These are phyloP conservation scores for Phyllotreta striolata DNA, from an alignment of 2,888 invertebrate species.

Conservation along the genomic window DNA sequence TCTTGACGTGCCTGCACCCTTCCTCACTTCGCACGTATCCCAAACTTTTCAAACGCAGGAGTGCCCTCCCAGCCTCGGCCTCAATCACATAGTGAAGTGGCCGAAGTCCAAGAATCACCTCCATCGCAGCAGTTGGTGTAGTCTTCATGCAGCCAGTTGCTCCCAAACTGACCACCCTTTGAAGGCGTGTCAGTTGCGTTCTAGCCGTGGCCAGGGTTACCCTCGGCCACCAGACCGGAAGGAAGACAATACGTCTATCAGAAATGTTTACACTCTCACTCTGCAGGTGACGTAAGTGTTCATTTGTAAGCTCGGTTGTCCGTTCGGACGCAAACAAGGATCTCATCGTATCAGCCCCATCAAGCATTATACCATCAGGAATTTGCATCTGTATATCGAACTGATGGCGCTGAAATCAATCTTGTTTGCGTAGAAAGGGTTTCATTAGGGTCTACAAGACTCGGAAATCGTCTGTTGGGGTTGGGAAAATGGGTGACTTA, in stretches of 20 bases:
- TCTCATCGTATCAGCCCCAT: neutral
- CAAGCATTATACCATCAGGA: slow-evolving; percentile 12
- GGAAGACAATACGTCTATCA: neutral
- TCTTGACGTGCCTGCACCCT: too few relatives aligned
- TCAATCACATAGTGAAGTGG: too few relatives aligned
- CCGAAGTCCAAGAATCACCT: too few relatives aligned
- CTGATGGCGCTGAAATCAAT: slow-evolving; percentile 24
- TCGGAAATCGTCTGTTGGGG: slow-evolving; percentile 2
- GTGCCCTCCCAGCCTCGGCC: too few relatives aligned
- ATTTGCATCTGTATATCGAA: slow-evolving; percentile 15
- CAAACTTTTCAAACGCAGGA: too few relatives aligned
- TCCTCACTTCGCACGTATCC: too few relatives aligned
- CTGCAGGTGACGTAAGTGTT: slow-evolving; percentile 25
- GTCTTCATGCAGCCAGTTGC: too few relatives aligned
- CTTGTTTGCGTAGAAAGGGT: slow-evolving; percentile 27
- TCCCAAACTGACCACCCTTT: too few relatives aligned
- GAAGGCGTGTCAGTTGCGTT: too few relatives aligned
- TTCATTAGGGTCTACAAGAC: slow-evolving; percentile 22
- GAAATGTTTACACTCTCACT: slow-evolving; percentile 13
- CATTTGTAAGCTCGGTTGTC: slow-evolving; percentile 16
- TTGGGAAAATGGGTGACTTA: slow-evolving; percentile 15
- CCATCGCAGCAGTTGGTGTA: too few relatives aligned
- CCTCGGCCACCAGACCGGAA: too few relatives aligned
- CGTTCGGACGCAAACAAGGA: slow-evolving; percentile 13
- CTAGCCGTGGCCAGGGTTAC: too few relatives aligned